phyloP scores from a whole-genome alignment of 2,888 invertebrate genomes.

The Andricus quercusramuli region DNA sequence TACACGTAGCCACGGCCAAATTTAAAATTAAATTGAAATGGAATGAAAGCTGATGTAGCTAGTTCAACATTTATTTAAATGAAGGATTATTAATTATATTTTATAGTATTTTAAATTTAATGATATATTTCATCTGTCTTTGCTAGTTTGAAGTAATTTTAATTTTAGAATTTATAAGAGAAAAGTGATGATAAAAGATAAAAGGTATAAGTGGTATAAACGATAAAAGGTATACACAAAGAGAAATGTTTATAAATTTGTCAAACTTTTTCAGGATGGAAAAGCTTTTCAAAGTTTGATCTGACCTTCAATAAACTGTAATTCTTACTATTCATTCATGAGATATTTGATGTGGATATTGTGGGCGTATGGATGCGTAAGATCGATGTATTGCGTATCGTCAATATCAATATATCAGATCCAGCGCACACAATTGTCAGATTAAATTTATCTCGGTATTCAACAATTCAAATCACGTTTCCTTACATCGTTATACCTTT shows the following conservation, averaged over 20 bases:
- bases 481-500: not conserved
- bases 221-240: not conserved
- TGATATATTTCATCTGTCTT: too few species aligned
- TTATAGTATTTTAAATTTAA: too few species aligned
- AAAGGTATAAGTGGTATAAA: too few species aligned
- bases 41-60: too few species aligned
- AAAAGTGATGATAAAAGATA: too few species aligned
- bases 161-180: too few species aligned
- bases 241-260: not conserved
- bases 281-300: not conserved
- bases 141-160: too few species aligned
- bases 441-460: not conserved
- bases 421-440: not conserved
- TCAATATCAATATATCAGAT: not conserved
- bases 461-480: not conserved
- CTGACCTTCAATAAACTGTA: not conserved
- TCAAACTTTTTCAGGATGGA: not conserved
- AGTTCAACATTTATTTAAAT: too few species aligned
- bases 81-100: too few species aligned
- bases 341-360: not conserved
- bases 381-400: not conserved
- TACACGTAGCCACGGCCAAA: too few species aligned
- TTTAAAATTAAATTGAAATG: too few species aligned
- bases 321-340: slow-evolving; percentile 7
- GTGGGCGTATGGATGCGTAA: not conserved